Percentiles rank a stretch among this genome's conserved stretches.
These are phyloP conservation scores for Megaceryle maxima DNA, from an alignment of 2,113 vertebrate species.

Conservation along the genomic window DNA sequence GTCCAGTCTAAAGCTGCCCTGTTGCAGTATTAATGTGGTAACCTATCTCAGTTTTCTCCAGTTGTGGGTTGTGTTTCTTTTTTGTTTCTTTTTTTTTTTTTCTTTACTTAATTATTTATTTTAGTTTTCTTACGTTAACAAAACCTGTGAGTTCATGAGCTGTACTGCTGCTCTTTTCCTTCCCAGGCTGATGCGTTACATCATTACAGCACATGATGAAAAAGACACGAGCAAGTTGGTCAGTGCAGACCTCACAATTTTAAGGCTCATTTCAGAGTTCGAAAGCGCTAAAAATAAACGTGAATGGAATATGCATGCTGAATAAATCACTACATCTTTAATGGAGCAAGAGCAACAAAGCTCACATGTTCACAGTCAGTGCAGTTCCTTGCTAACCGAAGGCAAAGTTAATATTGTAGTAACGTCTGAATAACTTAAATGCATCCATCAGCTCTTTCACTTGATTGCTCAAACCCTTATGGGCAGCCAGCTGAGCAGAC, in stretches of 20 bases:
- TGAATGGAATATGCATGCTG: neutral
- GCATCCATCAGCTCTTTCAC: neutral
- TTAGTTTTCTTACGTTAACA: neutral
- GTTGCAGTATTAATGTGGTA: neutral
- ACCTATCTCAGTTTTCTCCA: neutral
- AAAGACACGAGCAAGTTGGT: neutral
- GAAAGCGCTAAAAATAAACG: conserved; percentile 35
- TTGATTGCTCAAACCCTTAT: neutral
- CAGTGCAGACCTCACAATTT: neutral
- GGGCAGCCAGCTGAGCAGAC: neutral
- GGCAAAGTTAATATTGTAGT: neutral
- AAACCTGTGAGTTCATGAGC: neutral
- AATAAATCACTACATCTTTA: conserved; percentile 25
- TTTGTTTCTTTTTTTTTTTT: too few species aligned
- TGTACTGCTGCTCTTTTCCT: neutral
- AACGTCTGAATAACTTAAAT: neutral
- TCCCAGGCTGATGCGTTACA: neutral
- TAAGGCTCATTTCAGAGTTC: conserved; percentile 28
- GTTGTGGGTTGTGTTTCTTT: too few species aligned
- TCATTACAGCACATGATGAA: too few species aligned
- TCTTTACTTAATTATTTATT: too few species aligned
- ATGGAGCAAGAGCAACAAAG: neutral
- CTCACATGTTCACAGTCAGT: neutral
- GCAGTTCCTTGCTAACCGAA: neutral
- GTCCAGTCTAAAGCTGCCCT: too few species aligned